These are phyloP conservation scores for Carabus problematicus DNA, from an alignment of 2,888 invertebrate genomes.

Conservation along the genomic window DNA sequence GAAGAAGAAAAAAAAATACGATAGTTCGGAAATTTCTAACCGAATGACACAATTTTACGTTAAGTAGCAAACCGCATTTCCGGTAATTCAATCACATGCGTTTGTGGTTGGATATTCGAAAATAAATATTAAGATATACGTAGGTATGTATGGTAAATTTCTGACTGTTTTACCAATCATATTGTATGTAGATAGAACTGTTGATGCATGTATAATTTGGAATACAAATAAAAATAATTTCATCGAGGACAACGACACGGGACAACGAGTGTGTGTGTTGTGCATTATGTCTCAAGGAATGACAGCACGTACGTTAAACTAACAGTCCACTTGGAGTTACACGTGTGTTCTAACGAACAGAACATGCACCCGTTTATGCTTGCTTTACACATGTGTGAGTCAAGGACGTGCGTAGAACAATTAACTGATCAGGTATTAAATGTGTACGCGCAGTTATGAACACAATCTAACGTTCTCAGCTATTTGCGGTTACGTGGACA, in stretches of 20 bases:
- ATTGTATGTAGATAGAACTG: no score
- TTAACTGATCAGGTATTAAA: constrained; percentile 33
- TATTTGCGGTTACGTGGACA: no score
- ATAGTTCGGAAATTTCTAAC: no score
- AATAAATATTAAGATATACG: no score
- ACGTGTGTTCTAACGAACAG: constrained; percentile 19
- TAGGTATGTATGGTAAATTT: no score
- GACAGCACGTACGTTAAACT: constrained; percentile 20
- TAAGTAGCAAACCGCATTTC: no score
- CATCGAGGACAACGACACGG: constrained; percentile 25
- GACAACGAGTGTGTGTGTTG: neutral
- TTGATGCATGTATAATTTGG: neutral
- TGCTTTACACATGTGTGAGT: constrained; percentile 16
- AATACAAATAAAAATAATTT: constrained; percentile 14
- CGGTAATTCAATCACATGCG: no score
- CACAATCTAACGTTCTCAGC: no score
- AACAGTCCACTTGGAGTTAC: constrained; percentile 24
- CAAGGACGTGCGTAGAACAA: constrained; percentile 38
- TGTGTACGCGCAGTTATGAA: constrained; percentile 1
- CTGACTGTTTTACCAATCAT: no score
- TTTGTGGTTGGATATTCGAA: no score
- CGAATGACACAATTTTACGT: no score
- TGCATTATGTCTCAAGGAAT: neutral
- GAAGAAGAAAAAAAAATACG: no score
- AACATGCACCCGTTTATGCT: neutral